A percentile compares a stretch with the other conserved stretches of the same genome.
phyloP scores from a whole-genome alignment of 2,797 vertebrate genomes.

The Gymnothorax reevesii region DNA sequence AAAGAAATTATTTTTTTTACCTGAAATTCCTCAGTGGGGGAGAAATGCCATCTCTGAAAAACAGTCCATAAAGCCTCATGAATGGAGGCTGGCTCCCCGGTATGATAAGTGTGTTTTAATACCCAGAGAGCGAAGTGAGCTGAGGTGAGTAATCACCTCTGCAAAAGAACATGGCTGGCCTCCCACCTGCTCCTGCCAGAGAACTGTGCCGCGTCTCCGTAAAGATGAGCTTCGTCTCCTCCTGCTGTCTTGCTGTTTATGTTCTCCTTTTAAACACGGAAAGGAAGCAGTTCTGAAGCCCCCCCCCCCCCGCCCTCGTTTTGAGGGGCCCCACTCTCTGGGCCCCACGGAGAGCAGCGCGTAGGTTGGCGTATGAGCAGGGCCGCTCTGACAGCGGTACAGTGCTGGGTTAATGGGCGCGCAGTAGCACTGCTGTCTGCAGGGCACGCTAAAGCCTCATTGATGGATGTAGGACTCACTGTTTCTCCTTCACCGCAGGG shows the following conservation, averaged over 20 bases:
- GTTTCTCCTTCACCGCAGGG: constrained; percentile 8
- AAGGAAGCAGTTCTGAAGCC: not conserved
- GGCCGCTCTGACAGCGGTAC: not conserved
- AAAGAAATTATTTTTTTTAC: not conserved
- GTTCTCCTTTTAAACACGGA: not conserved
- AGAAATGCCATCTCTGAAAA: not conserved
- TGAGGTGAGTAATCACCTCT: not conserved
- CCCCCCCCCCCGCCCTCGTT: not conserved
- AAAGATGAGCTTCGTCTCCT: not conserved
- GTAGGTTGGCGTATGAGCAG: not conserved
- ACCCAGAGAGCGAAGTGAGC: not conserved
- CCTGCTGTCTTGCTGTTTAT: not conserved
- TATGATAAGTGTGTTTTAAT: not conserved
- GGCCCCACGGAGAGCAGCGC: not conserved
- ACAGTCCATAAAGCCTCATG: too few relatives aligned
- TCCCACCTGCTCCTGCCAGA: not conserved
- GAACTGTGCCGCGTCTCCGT: not conserved
- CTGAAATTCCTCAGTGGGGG: not conserved
- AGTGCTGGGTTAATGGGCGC: not conserved
- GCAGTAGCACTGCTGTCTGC: not conserved
- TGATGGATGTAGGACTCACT: not conserved
- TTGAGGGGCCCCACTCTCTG: not conserved
- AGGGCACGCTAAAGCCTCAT: not conserved
- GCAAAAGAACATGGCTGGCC: not conserved
- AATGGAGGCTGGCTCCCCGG: not conserved